Conservation (phyloP, 2,113 vertebrate species). For the Salvator merianae region DNA sequence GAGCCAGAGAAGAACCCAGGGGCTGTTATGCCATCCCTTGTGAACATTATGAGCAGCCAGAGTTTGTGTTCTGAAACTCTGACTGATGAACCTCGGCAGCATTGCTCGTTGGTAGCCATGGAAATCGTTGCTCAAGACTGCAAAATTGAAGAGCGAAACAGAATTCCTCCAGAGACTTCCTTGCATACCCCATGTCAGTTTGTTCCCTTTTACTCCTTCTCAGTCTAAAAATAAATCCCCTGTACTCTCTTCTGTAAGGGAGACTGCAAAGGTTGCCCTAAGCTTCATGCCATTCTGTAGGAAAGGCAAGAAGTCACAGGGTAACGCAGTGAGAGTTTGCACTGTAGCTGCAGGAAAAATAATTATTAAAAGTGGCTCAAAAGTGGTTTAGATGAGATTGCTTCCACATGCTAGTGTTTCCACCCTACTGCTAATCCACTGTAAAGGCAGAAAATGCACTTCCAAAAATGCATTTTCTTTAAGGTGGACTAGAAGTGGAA, state of each 20-base stretch:
- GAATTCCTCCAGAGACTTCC: neutral
- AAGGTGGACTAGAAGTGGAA: too few species aligned
- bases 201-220: neutral
- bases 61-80: neutral
- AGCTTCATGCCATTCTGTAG: neutral
- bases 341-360: too few species aligned
- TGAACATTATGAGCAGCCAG: neutral
- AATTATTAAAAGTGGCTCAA: too few species aligned
- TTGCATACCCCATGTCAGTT: neutral
- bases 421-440: too few species aligned
- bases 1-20: neutral
- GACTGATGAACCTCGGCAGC: neutral
- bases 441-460: too few species aligned
- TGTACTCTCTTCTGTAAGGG: neutral
- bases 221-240: neutral
- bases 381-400: too few species aligned
- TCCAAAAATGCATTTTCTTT: too few species aligned
- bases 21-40: too few species aligned
- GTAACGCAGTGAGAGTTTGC: too few species aligned
- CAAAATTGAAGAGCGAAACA: neutral
- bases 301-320: neutral
- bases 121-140: neutral
- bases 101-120: neutral
- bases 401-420: too few species aligned
- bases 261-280: neutral